phyloP scores from a whole-genome alignment of 23 tunicate species.

The Phallusia fumigata region DNA sequence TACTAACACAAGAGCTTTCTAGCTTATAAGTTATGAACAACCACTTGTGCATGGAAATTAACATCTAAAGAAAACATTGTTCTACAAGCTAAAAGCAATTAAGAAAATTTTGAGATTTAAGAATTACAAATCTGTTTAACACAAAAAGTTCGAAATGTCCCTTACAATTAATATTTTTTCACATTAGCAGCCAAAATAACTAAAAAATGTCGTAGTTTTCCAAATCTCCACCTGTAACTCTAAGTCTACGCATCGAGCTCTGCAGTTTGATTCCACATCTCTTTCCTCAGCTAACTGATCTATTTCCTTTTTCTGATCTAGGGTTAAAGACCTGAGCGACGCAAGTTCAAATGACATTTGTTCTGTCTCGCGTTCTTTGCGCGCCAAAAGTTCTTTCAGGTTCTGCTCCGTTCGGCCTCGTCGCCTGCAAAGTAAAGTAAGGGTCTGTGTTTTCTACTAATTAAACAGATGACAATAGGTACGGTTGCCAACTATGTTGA shows the following conservation, averaged over 20 bases:
- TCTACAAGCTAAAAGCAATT: no score
- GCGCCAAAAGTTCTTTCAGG: constrained; percentile 47
- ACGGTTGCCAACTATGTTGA: no score
- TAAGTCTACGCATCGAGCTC: constrained; percentile 44
- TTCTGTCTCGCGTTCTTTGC: constrained; percentile 58
- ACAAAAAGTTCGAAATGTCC: background rate
- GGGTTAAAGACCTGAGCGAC: constrained; percentile 24
- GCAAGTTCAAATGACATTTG: constrained; percentile 53
- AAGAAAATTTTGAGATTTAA: no score
- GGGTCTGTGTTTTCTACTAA: no score
- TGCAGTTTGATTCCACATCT: constrained; percentile 51
- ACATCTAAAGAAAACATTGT: no score
- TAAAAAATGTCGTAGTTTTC: background rate
- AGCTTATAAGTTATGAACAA: no score
- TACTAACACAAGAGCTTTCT: no score
- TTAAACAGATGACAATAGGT: no score
- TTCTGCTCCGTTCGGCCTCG: constrained; percentile 37
- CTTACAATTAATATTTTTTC: background rate
- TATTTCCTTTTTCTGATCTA: constrained; percentile 69
- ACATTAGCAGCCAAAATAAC: background rate
- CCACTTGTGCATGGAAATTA: no score
- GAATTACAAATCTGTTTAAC: no score
- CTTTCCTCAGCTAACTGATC: constrained; percentile 33
- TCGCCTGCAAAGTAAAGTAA: constrained; percentile 38
- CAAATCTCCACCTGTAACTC: constrained; percentile 43